A percentile compares a stretch with the other conserved stretches of the same genome.
Evolutionary conservation across 1,140 invertebrate genomes (phyloP).

Genomic region (Steinernema khuongi): DNA sequence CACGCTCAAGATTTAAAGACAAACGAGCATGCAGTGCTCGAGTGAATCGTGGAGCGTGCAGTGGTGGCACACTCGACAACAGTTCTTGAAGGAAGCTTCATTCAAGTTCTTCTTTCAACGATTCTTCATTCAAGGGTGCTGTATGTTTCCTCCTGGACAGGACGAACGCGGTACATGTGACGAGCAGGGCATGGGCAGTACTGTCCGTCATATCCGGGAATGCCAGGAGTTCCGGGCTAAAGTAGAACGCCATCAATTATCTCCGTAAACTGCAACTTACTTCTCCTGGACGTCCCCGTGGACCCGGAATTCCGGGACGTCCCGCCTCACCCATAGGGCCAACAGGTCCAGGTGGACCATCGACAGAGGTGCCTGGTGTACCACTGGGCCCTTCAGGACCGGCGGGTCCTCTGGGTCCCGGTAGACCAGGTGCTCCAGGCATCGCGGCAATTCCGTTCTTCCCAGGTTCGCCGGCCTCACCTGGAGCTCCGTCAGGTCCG

Average conservation of each 20-base stretch:
- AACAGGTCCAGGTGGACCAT: neutral
- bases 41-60: too few relatives aligned
- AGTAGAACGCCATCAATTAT: neutral
- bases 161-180: neutral
- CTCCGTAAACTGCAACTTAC: neutral
- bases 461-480: conserved; percentile 13
- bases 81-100: too few relatives aligned
- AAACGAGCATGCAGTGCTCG: too few relatives aligned
- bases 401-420: conserved; percentile 13
- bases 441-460: neutral
- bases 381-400: conserved; percentile 7
- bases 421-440: conserved; percentile 17
- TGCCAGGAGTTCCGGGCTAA: neutral
- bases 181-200: neutral
- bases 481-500: conserved; percentile 14
- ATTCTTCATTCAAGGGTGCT: neutral
- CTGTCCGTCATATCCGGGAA: conserved; percentile 1
- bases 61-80: too few relatives aligned
- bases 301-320: conserved; percentile 21
- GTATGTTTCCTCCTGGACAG: neutral
- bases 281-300: neutral
- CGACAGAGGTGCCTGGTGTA: neutral
- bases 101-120: too few relatives aligned
- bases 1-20: too few relatives aligned
- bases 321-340: conserved; percentile 13